Conservation (phyloP, 1,140 invertebrate genomes). For the Pseudomyrmex cubaensis region DNA sequence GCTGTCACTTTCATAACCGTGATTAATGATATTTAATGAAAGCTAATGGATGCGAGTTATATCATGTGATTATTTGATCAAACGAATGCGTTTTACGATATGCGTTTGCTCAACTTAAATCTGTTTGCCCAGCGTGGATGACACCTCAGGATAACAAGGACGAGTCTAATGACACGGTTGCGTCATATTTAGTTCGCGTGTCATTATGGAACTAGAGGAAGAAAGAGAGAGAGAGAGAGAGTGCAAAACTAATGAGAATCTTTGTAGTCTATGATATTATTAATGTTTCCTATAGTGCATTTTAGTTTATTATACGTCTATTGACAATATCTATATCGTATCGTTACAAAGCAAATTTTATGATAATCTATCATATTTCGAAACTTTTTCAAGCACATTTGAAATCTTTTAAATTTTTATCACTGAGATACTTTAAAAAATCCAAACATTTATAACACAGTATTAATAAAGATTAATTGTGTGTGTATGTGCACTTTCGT, state of each 20-base stretch:
- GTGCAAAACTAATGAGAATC: not conserved
- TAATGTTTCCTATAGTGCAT: not conserved
- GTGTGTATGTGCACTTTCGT: too few relatives aligned
- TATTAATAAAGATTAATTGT: too few relatives aligned
- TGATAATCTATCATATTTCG: not conserved
- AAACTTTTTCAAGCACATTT: not conserved
- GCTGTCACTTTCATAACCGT: slow-evolving; percentile 53
- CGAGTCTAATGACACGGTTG: slow-evolving; percentile 19
- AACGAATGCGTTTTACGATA: slow-evolving; percentile 25
- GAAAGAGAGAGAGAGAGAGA: too few relatives aligned
- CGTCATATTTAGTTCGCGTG: not conserved
- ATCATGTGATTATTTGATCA: slow-evolving; percentile 50
- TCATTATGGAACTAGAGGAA: not conserved
- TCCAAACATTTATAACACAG: too few relatives aligned
- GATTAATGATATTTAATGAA: slow-evolving; percentile 59
- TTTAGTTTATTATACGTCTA: not conserved
- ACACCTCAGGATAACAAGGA: slow-evolving; percentile 11
- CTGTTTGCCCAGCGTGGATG: slow-evolving; percentile 40
- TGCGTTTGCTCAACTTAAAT: slow-evolving; percentile 52
- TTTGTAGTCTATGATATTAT: not conserved
- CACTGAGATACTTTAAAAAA: not conserved
- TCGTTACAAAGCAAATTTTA: not conserved
- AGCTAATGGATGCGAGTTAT: slow-evolving; percentile 58
- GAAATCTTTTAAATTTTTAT: not conserved
- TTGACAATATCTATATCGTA: not conserved